Percentiles rank a stretch among this genome's conserved stretches.
Evolutionary conservation across 2,113 vertebrate genomes (phyloP).

Genomic region (Ovibos moschatus): DNA sequence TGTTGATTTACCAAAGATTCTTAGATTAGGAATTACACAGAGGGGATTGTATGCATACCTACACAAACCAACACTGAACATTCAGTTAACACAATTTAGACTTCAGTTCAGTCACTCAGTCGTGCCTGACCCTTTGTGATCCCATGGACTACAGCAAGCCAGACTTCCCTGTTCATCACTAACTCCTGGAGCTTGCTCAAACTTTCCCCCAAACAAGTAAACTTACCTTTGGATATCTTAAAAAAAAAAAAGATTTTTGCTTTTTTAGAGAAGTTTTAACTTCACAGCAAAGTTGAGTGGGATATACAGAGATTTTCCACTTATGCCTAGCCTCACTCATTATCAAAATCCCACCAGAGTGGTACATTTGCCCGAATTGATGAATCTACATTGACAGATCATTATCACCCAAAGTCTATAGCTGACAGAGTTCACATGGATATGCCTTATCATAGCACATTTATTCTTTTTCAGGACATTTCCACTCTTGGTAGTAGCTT

Average conservation of each 20-base stretch:
- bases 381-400: background rate
- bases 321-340: background rate
- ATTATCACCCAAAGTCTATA: background rate
- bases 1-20: background rate
- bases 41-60: background rate
- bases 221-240: background rate
- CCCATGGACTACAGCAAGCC: background rate
- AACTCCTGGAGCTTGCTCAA: background rate
- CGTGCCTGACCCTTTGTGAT: background rate
- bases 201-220: background rate
- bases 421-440: background rate
- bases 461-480: background rate
- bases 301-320: background rate
- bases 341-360: background rate
- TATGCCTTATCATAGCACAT: background rate
- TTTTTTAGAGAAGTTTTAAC: background rate
- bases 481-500: background rate
- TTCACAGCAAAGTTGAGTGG: background rate
- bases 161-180: background rate
- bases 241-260: background rate
- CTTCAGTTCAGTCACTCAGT: rapidly evolving
- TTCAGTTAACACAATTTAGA: background rate
- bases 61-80: background rate
- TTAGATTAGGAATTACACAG: background rate
- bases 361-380: background rate